Conservation (phyloP, 2,113 vertebrate species). For the Platysteira castanea region DNA sequence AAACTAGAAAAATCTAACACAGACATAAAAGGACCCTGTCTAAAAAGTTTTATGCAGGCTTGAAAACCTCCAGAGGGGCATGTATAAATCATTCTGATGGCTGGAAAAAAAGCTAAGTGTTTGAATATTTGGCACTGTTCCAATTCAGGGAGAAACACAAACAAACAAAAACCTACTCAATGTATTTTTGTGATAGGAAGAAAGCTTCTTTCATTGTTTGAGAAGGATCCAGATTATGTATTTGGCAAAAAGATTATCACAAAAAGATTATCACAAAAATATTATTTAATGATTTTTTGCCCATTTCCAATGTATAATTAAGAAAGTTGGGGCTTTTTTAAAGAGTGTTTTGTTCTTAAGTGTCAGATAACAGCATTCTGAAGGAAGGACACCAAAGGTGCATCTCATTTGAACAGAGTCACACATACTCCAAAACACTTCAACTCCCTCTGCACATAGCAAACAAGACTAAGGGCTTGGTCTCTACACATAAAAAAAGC, state of each 20-base stretch:
- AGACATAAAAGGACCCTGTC: neutral
- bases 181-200: neutral
- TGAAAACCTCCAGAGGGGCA: neutral
- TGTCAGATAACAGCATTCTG: neutral
- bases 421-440: neutral
- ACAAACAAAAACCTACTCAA: neutral
- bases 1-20: neutral
- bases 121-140: neutral
- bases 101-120: neutral
- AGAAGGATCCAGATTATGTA: neutral
- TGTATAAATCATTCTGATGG: neutral
- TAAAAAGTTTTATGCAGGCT: neutral
- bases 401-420: neutral
- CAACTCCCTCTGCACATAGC: fast-evolving
- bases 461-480: neutral
- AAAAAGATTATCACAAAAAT: neutral
- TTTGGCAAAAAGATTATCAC: neutral
- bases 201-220: neutral
- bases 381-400: neutral
- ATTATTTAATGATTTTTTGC: neutral
- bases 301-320: neutral
- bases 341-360: neutral
- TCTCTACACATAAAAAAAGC: neutral
- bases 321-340: neutral
- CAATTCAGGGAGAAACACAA: neutral